phyloP scores from a whole-genome alignment of 2,797 vertebrate genomes.

The Lates japonicus region DNA sequence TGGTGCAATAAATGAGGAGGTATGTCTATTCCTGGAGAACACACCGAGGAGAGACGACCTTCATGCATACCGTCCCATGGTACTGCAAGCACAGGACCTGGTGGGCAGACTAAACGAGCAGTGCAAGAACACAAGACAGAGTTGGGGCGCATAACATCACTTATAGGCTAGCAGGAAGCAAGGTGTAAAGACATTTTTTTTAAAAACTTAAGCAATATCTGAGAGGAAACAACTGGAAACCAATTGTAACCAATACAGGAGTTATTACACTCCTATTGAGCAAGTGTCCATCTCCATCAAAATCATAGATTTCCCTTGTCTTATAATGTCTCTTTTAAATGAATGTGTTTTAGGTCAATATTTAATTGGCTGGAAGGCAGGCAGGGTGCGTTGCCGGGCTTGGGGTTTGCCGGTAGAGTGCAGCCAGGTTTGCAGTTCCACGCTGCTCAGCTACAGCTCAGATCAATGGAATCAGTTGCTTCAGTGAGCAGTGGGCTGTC shows the following conservation, averaged over 20 bases:
- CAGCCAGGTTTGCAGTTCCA: slow-evolving; percentile 34
- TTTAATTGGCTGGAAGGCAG: slow-evolving; percentile 10
- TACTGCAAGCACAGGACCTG: not conserved
- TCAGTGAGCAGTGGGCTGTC: slow-evolving; percentile 43
- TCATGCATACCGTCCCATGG: slow-evolving; percentile 22
- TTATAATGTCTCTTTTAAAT: slow-evolving; percentile 6
- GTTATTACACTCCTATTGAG: not conserved
- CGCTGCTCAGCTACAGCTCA: slow-evolving; percentile 41
- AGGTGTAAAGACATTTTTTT: not conserved
- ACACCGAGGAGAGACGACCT: slow-evolving; percentile 24
- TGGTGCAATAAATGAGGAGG: slow-evolving; percentile 43
- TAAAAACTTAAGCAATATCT: not conserved
- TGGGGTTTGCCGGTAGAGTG: slow-evolving; percentile 26
- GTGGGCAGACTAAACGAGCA: not conserved
- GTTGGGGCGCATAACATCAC: not conserved
- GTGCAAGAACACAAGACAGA: not conserved
- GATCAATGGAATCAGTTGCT: slow-evolving; percentile 57
- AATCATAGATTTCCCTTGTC: slow-evolving; percentile 14
- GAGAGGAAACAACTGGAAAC: not conserved
- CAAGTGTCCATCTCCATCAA: slow-evolving; percentile 14
- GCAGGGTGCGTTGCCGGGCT: slow-evolving; percentile 25
- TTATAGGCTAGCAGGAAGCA: not conserved
- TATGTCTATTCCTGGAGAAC: not conserved
- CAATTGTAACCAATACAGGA: not conserved
- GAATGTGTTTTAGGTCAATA: slow-evolving; percentile 35